A percentile compares a stretch with the other conserved stretches of the same genome.
Conservation (phyloP, 2,113 vertebrate genomes). For the Ageneiosus marmoratus region DNA sequence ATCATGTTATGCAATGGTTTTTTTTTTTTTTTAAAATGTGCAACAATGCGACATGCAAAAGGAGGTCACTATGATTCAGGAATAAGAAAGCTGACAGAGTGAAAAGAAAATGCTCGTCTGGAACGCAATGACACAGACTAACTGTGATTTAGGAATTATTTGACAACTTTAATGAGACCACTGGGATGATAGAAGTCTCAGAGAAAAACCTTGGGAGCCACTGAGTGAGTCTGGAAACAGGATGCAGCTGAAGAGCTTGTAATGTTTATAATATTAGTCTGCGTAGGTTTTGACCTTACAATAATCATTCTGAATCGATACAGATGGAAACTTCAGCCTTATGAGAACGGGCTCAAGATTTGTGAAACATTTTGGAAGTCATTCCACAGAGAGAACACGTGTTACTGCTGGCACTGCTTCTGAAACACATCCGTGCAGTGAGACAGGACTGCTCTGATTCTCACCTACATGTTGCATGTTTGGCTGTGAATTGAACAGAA, state of each 20-base stretch:
- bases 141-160: slow-evolving; percentile 57
- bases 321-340: slow-evolving; percentile 37
- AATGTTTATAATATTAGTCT: slow-evolving; percentile 53
- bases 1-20: too few species aligned
- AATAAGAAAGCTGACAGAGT: neutral
- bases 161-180: slow-evolving; percentile 53
- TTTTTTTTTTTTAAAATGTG: neutral
- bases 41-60: neutral
- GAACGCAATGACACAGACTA: slow-evolving; percentile 50
- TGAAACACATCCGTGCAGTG: slow-evolving; percentile 61
- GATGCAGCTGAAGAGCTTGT: slow-evolving; percentile 74
- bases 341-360: slow-evolving; percentile 41
- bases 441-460: neutral
- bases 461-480: slow-evolving; percentile 9
- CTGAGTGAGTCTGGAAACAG: slow-evolving; percentile 62
- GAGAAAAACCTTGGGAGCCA: slow-evolving; percentile 59
- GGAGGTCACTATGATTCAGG: neutral
- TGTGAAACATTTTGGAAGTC: slow-evolving; percentile 46
- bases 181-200: slow-evolving; percentile 58
- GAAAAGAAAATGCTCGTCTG: slow-evolving; percentile 38
- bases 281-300: slow-evolving; percentile 44
- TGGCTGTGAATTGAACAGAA: neutral
- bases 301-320: slow-evolving; percentile 38
- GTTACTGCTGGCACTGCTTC: slow-evolving; percentile 56
- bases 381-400: slow-evolving; percentile 63